Base-by-base conservation (phyloP, 2,113 vertebrate species). In the Cichladusa arquata region DNA sequence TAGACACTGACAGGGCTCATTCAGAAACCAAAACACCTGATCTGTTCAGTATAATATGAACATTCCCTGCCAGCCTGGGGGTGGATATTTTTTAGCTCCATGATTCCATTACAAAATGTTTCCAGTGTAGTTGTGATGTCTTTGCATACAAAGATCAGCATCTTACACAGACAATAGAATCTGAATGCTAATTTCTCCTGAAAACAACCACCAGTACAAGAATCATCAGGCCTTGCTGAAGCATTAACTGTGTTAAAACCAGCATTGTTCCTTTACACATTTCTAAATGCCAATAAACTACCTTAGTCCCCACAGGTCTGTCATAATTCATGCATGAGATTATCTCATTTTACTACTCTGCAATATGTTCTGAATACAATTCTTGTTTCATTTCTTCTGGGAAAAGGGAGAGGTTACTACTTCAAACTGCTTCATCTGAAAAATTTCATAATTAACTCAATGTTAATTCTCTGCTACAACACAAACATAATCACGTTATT, bases 381-480 rank as follows among this genome's bases (percentile, higher is more conserved):
- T 70, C 67, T 53, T 73, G 42, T 33, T 81, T 64, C 60, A 36
- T 50, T 72, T 69, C 89, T 85, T 84, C 83, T 86, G 90, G 67
- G 85, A 94, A 65, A 94, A 94, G 42, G 58, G 54, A 89, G 50
- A 95, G 78, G 78, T 81, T 96, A 91, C 81, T 74, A 24, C 54
- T 80, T 85, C 58, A 85, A 95, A 79, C 56, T 89, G 79, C 76
- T 85, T 79, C 44, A 77, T 85, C 90, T 77, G 88, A 95, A 96
- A 95, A 93, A 87, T 84, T 95, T 93, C 77, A 57, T 90, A 60
- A 88, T 94, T 94, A 96, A 90, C 67, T 93, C 77, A 74, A 54
- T 83, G 78, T 91, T 97, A 97, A 92, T 96, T 96, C 70, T 93
- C 69, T 92, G 80, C 73, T 92, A 77, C 80, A 88, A 91, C 56